These are phyloP conservation scores for Ispidina lecontei DNA, from an alignment of 2,797 vertebrate species.

Conservation along the genomic window DNA sequence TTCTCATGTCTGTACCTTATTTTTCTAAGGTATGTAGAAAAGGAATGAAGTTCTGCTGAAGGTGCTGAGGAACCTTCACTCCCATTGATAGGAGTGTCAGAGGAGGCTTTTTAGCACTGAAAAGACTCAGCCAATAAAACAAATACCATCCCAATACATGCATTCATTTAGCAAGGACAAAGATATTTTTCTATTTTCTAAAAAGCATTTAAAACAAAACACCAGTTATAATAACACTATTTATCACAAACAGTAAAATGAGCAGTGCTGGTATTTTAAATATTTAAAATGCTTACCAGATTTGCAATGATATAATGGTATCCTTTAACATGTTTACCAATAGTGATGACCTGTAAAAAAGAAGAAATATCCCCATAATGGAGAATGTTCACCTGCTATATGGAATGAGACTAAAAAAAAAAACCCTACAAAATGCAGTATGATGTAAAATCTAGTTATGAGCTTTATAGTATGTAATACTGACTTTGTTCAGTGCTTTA, in stretches of 20 bases:
- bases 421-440: not conserved
- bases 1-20: not conserved
- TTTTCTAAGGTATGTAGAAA: not conserved
- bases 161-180: not conserved
- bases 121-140: not conserved
- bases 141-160: not conserved
- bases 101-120: not conserved
- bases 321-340: constrained; percentile 97
- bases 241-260: not conserved
- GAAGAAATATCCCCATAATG: not conserved
- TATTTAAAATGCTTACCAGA: constrained; percentile 86
- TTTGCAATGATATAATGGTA: constrained; percentile 99
- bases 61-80: not conserved
- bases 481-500: not conserved
- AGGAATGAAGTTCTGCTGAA: not conserved
- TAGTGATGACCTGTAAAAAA: constrained; percentile 92
- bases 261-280: not conserved
- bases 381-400: not conserved
- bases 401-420: not conserved
- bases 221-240: not conserved
- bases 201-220: not conserved
- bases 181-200: not conserved
- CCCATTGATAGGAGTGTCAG: not conserved
- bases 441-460: not conserved
- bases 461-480: not conserved